Conservation (phyloP, 2,113 vertebrate species). For the Colaptes auratus region DNA sequence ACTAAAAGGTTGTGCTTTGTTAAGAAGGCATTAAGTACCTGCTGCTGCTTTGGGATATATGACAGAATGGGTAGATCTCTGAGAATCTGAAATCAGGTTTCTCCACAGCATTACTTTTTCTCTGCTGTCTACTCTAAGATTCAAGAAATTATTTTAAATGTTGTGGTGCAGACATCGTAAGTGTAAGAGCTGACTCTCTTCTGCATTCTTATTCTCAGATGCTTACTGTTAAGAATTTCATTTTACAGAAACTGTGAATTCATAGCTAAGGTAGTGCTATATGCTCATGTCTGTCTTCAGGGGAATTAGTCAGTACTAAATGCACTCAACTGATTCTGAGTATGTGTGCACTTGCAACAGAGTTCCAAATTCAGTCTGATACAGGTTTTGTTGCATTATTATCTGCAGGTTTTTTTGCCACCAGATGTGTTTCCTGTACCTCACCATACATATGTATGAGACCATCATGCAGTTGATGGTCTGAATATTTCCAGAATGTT, state of each 20-base stretch:
- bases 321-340: not conserved
- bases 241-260: not conserved
- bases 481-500: slow-evolving; percentile 2
- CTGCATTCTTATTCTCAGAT: not conserved
- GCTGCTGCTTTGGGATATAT: not conserved
- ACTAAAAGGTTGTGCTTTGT: not conserved
- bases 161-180: not conserved
- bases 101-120: not conserved
- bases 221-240: not conserved
- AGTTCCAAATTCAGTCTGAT: not conserved
- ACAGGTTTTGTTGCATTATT: not conserved
- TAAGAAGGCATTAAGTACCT: not conserved
- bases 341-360: not conserved
- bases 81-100: not conserved
- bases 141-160: not conserved
- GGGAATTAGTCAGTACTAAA: not conserved
- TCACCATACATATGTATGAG: not conserved
- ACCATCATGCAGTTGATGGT: not conserved
- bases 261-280: not conserved
- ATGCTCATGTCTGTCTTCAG: not conserved
- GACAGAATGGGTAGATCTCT: not conserved
- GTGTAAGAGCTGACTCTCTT: not conserved
- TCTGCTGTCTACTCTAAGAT: not conserved
- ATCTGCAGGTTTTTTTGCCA: slow-evolving; percentile 9
- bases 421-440: not conserved